Evolutionary conservation across 2,888 invertebrate species (phyloP).

Genomic region (Ceramica pisi): DNA sequence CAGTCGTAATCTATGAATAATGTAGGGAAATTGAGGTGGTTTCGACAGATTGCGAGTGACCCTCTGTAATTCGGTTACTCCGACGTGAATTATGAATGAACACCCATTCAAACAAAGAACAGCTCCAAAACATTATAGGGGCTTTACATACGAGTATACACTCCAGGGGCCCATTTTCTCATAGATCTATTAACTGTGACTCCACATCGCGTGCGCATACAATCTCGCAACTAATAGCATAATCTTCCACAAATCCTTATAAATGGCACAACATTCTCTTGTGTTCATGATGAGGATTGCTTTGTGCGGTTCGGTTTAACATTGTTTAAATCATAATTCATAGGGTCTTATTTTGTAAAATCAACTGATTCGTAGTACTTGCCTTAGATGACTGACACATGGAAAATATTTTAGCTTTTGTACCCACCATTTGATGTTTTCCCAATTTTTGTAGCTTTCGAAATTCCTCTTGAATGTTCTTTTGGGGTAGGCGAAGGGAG

Average conservation of each 20-base stretch:
- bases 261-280: constrained; percentile 56
- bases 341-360: constrained; percentile 34
- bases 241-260: constrained; percentile 56
- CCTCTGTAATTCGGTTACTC: too few relatives aligned
- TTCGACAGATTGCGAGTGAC: too few relatives aligned
- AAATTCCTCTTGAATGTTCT: too few relatives aligned
- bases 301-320: constrained; percentile 23
- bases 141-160: not conserved
- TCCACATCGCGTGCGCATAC: constrained; percentile 53
- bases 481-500: not conserved
- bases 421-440: not conserved
- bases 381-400: not conserved
- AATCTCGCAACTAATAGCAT: constrained; percentile 62
- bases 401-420: not conserved
- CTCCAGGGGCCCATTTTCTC: constrained; percentile 39
- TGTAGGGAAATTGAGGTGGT: too few relatives aligned
- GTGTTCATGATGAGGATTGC: constrained; percentile 39
- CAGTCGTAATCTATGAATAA: too few relatives aligned
- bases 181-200: constrained; percentile 36
- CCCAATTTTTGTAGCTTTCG: not conserved
- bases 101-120: constrained; percentile 14
- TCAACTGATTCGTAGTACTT: not conserved
- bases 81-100: not conserved
- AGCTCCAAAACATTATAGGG: not conserved
- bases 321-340: constrained; percentile 33